Base-by-base conservation (phyloP, 2,888 invertebrate genomes). In the Tryphoninae sp. region DNA sequence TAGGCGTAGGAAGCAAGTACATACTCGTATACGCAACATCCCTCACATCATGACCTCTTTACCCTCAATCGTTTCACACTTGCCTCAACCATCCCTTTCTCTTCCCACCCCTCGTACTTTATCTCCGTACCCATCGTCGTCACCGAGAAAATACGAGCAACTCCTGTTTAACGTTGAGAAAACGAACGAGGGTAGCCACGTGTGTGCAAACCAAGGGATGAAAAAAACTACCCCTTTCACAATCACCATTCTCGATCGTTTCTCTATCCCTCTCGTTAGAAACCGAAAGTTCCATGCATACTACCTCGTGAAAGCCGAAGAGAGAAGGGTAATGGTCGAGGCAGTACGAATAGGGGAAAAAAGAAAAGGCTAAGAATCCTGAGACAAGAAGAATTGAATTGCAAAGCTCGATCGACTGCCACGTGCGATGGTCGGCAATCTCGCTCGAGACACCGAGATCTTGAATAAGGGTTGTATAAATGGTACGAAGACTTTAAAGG, bases 241-340 rank as follows among this genome's bases (percentile, higher is more conserved):
- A 75, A 75, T 71, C 64, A n/a, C 49, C 68, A 74, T 80, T 75
- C 58, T 64, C 64, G 53, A 69, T 75, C 45, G 58, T 69, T 69
- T 45, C 75, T 45, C 45, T 62, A 62, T 74, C 42, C 23, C 40
- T 19, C 26, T 40, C 53, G 45, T 45, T 65, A 16, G n/a, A 59
- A 61, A 73, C 23, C 22, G 65, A 26, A 51, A 58, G 65, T 40
- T 62, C 61, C 74, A 61, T 61, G n/a, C 40, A 67, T 51, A 73
- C 33, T 53, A 53, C 42, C 33, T 33, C 33, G 6, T 33, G 4
- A 33, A 4, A 33, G 33, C 33, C 6, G 0, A 33, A 33, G 33
- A 33, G 7, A 33, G 19, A 6, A 33, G 33, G 33, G 33, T 33
- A 6, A 33, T 4, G 33, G 33, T 33, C 33, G 33, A 33, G 33